phyloP scores from a whole-genome alignment of 2,888 invertebrate species.

The Drosophila kambysellisi region DNA sequence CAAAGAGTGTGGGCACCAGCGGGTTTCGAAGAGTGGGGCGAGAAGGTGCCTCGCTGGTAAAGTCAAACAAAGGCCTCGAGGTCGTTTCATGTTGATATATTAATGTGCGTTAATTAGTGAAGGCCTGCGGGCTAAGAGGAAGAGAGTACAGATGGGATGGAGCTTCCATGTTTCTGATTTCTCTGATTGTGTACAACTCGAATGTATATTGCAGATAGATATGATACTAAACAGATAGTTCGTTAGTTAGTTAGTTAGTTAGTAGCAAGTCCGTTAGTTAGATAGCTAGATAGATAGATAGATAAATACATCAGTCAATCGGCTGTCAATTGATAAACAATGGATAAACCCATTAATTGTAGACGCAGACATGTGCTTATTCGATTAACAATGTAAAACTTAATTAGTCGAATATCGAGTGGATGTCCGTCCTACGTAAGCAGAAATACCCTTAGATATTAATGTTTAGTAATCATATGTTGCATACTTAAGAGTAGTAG shows the following conservation, averaged over 20 bases:
- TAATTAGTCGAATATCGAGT: constrained; percentile 7
- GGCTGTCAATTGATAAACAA: constrained; percentile 33
- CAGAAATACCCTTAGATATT: neutral
- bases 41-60: constrained; percentile 28
- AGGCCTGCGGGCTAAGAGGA: constrained; percentile 34
- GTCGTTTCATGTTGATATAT: constrained; percentile 75
- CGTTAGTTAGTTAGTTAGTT: constrained; percentile 3
- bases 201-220: constrained; percentile 16
- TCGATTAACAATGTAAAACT: neutral
- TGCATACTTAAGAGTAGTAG: constrained; percentile 12
- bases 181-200: constrained; percentile 33
- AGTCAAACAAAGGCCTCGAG: constrained; percentile 76
- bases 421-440: neutral
- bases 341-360: constrained; percentile 21
- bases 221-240: constrained; percentile 26
- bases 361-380: neutral
- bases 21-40: neutral
- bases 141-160: constrained; percentile 1
- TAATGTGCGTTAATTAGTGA: constrained; percentile 76
- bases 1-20: neutral
- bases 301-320: constrained; percentile 4
- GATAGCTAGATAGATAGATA: constrained; percentile 5
- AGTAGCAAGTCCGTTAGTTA: constrained; percentile 2
- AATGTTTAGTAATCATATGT: neutral
- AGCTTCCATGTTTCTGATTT: constrained; percentile 24